A percentile compares a stretch with the other conserved stretches of the same genome.
Evolutionary conservation across 37 sponge, comb jelly and placozoan species (phyloP).

Genomic region (Petrosia ficiformis): DNA sequence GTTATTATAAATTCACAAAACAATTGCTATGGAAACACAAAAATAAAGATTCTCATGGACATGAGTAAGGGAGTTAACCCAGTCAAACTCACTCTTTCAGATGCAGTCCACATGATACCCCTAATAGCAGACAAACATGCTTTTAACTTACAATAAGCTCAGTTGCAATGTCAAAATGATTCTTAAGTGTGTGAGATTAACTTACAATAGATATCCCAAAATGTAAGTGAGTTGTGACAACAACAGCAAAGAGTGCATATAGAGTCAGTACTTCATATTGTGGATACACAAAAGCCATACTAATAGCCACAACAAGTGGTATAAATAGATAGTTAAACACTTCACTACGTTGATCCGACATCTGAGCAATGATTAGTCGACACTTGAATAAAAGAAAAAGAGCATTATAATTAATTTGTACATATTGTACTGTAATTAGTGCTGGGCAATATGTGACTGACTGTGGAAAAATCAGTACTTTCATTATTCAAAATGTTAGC

Average conservation of each 20-base stretch:
- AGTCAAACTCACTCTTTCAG: too few relatives aligned
- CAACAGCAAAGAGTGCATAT: slow-evolving; percentile 21
- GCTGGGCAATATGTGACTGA: slow-evolving; percentile 1
- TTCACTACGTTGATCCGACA: slow-evolving; percentile 54
- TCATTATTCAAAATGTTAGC: too few relatives aligned
- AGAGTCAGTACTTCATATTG: slow-evolving; percentile 40
- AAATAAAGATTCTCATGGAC: too few relatives aligned
- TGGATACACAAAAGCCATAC: slow-evolving; percentile 40
- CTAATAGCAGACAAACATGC: too few relatives aligned
- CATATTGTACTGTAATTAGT: too few relatives aligned
- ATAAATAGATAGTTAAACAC: slow-evolving; percentile 57
- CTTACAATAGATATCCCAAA: slow-evolving; percentile 75
- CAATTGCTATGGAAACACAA: too few relatives aligned
- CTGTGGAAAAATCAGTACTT: too few relatives aligned
- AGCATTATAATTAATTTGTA: too few relatives aligned
- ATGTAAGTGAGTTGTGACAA: slow-evolving; percentile 53
- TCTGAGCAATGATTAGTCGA: slow-evolving; percentile 78
- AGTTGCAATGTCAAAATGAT: neutral
- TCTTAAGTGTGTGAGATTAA: neutral
- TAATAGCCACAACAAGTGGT: slow-evolving; percentile 32
- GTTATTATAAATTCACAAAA: too few relatives aligned
- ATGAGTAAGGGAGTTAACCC: too few relatives aligned
- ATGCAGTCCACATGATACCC: too few relatives aligned
- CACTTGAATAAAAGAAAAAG: slow-evolving; percentile 44
- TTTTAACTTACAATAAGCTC: too few relatives aligned